Base-by-base conservation (phyloP, 1,140 invertebrate species). In the Lerema accius region DNA sequence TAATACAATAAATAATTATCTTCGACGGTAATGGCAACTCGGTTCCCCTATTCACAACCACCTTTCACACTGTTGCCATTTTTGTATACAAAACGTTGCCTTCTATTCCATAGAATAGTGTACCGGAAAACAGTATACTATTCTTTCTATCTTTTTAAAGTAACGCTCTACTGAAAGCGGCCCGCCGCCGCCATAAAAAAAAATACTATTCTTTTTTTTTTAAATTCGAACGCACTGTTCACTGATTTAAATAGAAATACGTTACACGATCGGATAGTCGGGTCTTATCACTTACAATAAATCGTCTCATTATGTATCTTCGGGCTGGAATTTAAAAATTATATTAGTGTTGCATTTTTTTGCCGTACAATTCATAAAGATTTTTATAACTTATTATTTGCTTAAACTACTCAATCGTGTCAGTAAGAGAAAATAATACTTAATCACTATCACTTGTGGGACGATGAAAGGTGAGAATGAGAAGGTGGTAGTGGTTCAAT, bases 401-500 rank as follows among this genome's bases (percentile, higher is more conserved):
- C 17, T 15, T 16, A 13, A 46, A 11, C 19, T 19, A 46, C 0
- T 23, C 14, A 40, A 14, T 48, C 9, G 3, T 50, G 56, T 9
- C 7, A 32, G 4, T 32, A 9, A 32, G 7, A 7, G 28, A 32
- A 32, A 7, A 4, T 7, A 9, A 1, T 4, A 9, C n/a, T n/a
- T 32, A 32, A 32, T 32, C 28, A 32, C 28, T 32, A 4, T 32
- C 28, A 7, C 28, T n/a, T n/a, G n/a, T 1, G 28, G 1, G 28
- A 9, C 4, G 28, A 32, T 32, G 28, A 32, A 32, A 32, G 28
- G 28, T 32, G 28, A 32, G 9, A 32, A 32, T 23, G 19, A 5
- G 19, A 32, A 4, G 9, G 28, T 32, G 28, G 9, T 7, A 9
- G 5, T 32, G 19, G 55, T 40, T 73, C 71, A 85, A 43, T 76